These are phyloP conservation scores for Sisyra terminalis DNA, from an alignment of 2,888 invertebrate genomes.

Conservation along the genomic window DNA sequence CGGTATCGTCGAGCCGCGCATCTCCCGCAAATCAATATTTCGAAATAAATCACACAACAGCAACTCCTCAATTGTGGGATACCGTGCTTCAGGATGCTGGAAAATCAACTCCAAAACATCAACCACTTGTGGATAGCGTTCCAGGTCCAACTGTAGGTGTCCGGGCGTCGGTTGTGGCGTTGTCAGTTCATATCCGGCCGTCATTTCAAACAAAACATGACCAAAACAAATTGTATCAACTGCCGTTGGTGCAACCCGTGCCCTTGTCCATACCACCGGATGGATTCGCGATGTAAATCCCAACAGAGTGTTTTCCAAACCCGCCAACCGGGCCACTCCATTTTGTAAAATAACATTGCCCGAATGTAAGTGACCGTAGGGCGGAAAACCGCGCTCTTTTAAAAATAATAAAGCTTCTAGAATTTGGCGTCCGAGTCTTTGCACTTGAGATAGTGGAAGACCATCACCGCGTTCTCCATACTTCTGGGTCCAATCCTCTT, in stretches of 20 bases:
- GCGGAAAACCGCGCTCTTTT: constrained; percentile 74
- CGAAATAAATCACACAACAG: constrained; percentile 70
- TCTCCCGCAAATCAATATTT: constrained; percentile 74
- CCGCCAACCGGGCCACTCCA: constrained; percentile 80
- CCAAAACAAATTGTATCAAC: constrained; percentile 61
- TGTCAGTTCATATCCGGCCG: constrained; percentile 66
- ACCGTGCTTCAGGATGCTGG: constrained; percentile 42
- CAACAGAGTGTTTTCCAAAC: constrained; percentile 70
- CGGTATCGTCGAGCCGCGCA: constrained; percentile 66
- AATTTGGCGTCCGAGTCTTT: constrained; percentile 74
- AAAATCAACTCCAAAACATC: constrained; percentile 67
- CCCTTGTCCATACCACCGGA: constrained; percentile 33
- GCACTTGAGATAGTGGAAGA: constrained; percentile 62
- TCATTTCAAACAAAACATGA: constrained; percentile 82
- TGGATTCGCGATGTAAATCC: constrained; percentile 48
- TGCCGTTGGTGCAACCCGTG: constrained; percentile 28
- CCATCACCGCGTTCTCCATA: constrained; percentile 53
- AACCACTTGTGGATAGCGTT: constrained; percentile 56
- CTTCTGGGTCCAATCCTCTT: constrained; percentile 62
- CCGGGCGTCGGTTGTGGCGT: constrained; percentile 56
- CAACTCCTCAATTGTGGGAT: constrained; percentile 65
- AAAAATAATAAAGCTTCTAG: constrained; percentile 74
- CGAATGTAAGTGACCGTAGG: constrained; percentile 72
- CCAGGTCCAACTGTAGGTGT: constrained; percentile 51
- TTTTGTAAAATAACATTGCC: constrained; percentile 87